Base-by-base conservation (phyloP, 2,113 vertebrate species). In the Ardeotis arabs region DNA sequence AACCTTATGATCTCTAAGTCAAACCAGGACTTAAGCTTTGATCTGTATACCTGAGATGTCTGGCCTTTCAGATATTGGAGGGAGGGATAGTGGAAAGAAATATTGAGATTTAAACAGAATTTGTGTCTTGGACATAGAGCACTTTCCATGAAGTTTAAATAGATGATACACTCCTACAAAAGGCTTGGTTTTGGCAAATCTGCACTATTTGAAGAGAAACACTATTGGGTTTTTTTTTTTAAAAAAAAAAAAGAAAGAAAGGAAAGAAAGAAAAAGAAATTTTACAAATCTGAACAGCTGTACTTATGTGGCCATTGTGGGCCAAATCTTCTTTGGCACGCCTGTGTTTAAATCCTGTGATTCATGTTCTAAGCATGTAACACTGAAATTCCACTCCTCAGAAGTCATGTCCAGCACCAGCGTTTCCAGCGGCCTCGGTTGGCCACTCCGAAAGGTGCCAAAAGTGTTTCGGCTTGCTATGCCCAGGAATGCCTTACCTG, bases 361-460 rank as follows among this genome's bases (percentile, higher is more conserved):
- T 95, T 92, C 49, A 67, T 29, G 10, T 58, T 47, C 19, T 60
- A 83, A 70, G 39, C 19, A 66, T 50, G 20, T 77, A 60, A 74
- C 3, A 7, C 35, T 0, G 3, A 66, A 72, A 80, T 81, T 56
- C 58, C 24, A 18, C 52, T 64, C 56, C 11, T 79, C 8, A 27
- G 31, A 69, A 74, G 62, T 69, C 63, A 53, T 1, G 44, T n/a
- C 67, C 52, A 39, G 52, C 45, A 50, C 39, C 59, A 44, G 49
- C 2, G 3, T 59, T 74, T 53, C 50, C 60, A 68, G 59, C 35
- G 39, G n/a, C 81, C 52, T 56, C 1, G 0, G 3, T 45, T 28
- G 78, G 18, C 60, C 78, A 17, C 1, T 1, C 50, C 0, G 0
- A 15, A 28, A 0, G n/a, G 24, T 66, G 50, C 60, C 60, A 39